Conservation (phyloP, 2,113 vertebrate species). For the Rhinoderma darwinii region DNA sequence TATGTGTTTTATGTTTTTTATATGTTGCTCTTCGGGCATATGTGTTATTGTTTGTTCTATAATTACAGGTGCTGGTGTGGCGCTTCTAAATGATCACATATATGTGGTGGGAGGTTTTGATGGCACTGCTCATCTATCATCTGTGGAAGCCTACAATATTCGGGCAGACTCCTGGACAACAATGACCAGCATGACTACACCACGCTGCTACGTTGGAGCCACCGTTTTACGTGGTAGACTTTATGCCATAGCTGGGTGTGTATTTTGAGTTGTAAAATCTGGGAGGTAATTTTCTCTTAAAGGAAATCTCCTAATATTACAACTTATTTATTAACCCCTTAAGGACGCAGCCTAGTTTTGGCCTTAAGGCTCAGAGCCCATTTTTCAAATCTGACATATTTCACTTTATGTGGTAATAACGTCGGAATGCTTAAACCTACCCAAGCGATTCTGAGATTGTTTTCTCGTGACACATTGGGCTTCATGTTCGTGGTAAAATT, state of each 20-base stretch:
- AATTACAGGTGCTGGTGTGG: constrained; percentile 88
- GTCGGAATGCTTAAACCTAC: no score
- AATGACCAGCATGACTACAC: constrained; percentile 95
- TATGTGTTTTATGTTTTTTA: not conserved
- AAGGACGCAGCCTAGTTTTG: constrained; percentile 64
- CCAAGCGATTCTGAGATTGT: no score
- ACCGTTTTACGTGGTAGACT: constrained; percentile 93
- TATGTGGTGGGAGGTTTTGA: constrained; percentile 98
- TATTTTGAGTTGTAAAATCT: not conserved
- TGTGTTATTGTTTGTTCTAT: not conserved
- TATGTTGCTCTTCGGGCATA: not conserved
- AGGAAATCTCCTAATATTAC: no score
- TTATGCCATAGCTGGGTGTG: constrained; percentile 93
- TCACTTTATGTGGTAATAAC: no score
- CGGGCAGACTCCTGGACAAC: constrained; percentile 96
- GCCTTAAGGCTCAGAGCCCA: no score
- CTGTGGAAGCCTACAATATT: constrained; percentile 96
- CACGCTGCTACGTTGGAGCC: constrained; percentile 95
- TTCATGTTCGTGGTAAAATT: no score
- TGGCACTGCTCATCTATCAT: constrained; percentile 93
- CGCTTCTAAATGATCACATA: constrained; percentile 95
- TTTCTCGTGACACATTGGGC: no score
- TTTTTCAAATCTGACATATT: no score
- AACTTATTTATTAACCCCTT: no score
- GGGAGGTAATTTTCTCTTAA: no score